Conservation (phyloP, 2,888 invertebrate genomes). For the Acronicta alni region DNA sequence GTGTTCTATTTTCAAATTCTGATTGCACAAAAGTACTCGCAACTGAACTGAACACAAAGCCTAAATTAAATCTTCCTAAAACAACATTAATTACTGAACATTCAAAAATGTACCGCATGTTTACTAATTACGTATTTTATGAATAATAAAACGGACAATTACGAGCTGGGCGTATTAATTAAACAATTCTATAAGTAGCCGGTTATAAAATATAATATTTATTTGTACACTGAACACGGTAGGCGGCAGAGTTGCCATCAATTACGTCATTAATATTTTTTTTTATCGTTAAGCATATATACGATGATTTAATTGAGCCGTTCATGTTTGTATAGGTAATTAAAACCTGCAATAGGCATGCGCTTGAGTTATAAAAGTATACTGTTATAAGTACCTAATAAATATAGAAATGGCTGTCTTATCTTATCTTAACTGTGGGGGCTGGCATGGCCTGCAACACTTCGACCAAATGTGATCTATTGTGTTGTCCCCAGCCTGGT, state of each 20-base stretch:
- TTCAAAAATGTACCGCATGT: conserved; percentile 14
- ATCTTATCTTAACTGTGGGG: too few species aligned
- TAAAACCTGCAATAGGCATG: conserved; percentile 18
- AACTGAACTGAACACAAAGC: background rate
- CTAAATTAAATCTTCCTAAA: background rate
- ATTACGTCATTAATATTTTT: conserved; percentile 44
- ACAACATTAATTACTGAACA: conserved; percentile 10
- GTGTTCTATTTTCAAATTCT: too few species aligned
- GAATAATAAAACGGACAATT: conserved; percentile 34
- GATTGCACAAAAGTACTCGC: too few species aligned
- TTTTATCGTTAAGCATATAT: conserved; percentile 44
- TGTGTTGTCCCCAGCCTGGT: too few species aligned
- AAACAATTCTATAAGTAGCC: conserved; percentile 55
- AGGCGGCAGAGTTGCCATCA: conserved; percentile 44
- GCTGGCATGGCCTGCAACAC: too few species aligned
- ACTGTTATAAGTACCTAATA: conserved; percentile 1
- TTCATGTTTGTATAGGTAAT: conserved; percentile 32
- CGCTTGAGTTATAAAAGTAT: conserved; percentile 1
- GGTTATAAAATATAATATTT: conserved; percentile 48
- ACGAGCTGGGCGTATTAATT: conserved; percentile 36
- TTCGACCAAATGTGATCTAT: too few species aligned
- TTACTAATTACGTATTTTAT: conserved; percentile 35
- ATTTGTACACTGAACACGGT: conserved; percentile 43
- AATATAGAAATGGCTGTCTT: background rate
- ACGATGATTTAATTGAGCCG: conserved; percentile 40